These are phyloP conservation scores for Nesogale talazaci DNA, from an alignment of 2,113 vertebrate genomes.

Conservation along the genomic window DNA sequence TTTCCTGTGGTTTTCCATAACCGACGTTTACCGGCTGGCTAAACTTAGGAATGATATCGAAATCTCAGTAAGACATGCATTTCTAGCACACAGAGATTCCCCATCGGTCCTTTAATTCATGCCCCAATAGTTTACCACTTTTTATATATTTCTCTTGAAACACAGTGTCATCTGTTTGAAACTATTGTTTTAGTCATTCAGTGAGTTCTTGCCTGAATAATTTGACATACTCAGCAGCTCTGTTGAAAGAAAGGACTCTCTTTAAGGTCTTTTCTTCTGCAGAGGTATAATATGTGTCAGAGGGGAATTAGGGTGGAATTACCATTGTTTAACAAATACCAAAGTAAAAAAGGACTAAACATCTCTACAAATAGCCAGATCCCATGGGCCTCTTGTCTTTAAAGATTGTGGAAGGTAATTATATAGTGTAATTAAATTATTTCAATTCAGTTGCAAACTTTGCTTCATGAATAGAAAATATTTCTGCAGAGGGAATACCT, in stretches of 20 bases:
- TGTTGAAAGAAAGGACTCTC: slow-evolving; percentile 78
- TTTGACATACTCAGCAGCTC: slow-evolving; percentile 83
- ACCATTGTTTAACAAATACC: slow-evolving; percentile 86
- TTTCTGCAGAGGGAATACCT: slow-evolving; percentile 80
- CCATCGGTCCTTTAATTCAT: slow-evolving; percentile 64
- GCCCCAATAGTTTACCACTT: slow-evolving; percentile 78
- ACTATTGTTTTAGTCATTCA: slow-evolving; percentile 77
- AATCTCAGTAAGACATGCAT: slow-evolving; percentile 64
- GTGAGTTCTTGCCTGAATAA: slow-evolving; percentile 77
- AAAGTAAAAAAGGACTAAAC: slow-evolving; percentile 78
- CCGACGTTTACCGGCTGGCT: neutral
- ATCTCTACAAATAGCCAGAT: slow-evolving; percentile 75
- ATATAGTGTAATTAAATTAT: slow-evolving; percentile 86
- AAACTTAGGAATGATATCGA: slow-evolving; percentile 60
- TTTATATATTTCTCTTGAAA: slow-evolving; percentile 81
- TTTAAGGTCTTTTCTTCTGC: slow-evolving; percentile 83
- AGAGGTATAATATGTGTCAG: slow-evolving; percentile 79
- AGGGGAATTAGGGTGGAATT: slow-evolving; percentile 85
- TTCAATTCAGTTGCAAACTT: slow-evolving; percentile 86
- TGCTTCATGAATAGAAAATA: slow-evolving; percentile 83
- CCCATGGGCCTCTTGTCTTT: slow-evolving; percentile 72
- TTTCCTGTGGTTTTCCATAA: slow-evolving; percentile 50
- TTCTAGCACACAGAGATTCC: slow-evolving; percentile 68
- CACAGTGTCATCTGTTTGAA: slow-evolving; percentile 80
- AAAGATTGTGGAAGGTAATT: slow-evolving; percentile 84